These are phyloP conservation scores for Cheilosia vulpina DNA, from an alignment of 2,888 invertebrate genomes.

Conservation along the genomic window DNA sequence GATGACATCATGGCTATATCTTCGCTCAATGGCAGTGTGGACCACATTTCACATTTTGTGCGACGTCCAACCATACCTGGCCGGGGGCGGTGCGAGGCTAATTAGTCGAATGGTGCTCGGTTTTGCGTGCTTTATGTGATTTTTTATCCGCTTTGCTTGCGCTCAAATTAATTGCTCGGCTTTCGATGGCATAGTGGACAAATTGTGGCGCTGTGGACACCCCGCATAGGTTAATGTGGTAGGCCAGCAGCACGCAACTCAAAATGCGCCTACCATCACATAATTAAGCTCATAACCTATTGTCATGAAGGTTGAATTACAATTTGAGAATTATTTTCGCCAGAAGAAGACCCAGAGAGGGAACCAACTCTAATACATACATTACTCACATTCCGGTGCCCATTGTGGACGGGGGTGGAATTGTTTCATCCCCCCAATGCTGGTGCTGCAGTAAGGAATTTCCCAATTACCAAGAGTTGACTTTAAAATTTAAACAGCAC, in stretches of 20 bases:
- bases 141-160: slow-evolving; percentile 28
- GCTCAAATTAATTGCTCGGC: slow-evolving; percentile 70
- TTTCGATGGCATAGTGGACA: slow-evolving; percentile 67
- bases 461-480: slow-evolving; percentile 73
- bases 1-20: slow-evolving; percentile 68
- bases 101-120: slow-evolving; percentile 63
- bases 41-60: slow-evolving; percentile 69
- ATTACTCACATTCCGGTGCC: slow-evolving; percentile 67
- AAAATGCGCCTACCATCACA: slow-evolving; percentile 62
- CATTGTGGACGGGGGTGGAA: slow-evolving; percentile 27
- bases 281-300: slow-evolving; percentile 71
- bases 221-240: slow-evolving; percentile 70
- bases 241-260: slow-evolving; percentile 65
- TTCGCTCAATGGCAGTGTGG: slow-evolving; percentile 58
- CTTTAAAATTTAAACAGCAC: slow-evolving; percentile 75
- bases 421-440: slow-evolving; percentile 20
- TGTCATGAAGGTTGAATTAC: slow-evolving; percentile 65
- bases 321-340: slow-evolving; percentile 46
- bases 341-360: neutral
- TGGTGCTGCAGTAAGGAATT: slow-evolving; percentile 68
- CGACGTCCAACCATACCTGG: slow-evolving; percentile 55
- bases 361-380: slow-evolving; percentile 32
- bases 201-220: slow-evolving; percentile 65
- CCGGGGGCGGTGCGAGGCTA: slow-evolving; percentile 53
- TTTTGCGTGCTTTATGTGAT: slow-evolving; percentile 42